These are phyloP conservation scores for Saturnia pavonia DNA, from an alignment of 2,888 invertebrate species.

Conservation along the genomic window DNA sequence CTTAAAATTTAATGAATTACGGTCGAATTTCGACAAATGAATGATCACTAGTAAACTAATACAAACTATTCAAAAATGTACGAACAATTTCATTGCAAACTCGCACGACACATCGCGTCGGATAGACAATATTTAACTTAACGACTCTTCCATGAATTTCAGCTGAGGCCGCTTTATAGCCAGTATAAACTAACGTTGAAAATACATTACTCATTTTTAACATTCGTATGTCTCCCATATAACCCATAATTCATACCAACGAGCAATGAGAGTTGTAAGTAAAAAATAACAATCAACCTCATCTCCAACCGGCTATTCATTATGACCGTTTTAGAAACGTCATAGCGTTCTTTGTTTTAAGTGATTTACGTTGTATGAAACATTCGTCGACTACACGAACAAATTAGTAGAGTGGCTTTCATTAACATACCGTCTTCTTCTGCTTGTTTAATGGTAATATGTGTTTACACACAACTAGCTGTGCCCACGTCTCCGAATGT, in stretches of 20 bases:
- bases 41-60: neutral
- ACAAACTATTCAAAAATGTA: neutral
- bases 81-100: neutral
- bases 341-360: neutral
- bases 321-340: constrained; percentile 8
- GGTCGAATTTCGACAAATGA: too few relatives aligned
- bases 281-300: constrained; percentile 29
- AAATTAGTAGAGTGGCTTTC: neutral
- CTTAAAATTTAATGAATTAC: too few relatives aligned
- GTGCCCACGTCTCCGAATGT: too few relatives aligned
- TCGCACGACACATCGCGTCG: neutral
- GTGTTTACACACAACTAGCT: too few relatives aligned
- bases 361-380: neutral
- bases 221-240: constrained; percentile 54
- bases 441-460: too few relatives aligned
- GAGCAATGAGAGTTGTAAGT: constrained; percentile 33
- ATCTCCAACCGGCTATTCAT: constrained; percentile 5
- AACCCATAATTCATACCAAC: constrained; percentile 55
- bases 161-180: constrained; percentile 50
- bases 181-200: constrained; percentile 59
- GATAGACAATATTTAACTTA: constrained; percentile 45
- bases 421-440: neutral
- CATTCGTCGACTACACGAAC: neutral
- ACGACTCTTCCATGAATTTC: constrained; percentile 51
- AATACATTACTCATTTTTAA: constrained; percentile 60